Evolutionary conservation across 2,113 vertebrate species (phyloP).

Genomic region (Agapornis roseicollis): DNA sequence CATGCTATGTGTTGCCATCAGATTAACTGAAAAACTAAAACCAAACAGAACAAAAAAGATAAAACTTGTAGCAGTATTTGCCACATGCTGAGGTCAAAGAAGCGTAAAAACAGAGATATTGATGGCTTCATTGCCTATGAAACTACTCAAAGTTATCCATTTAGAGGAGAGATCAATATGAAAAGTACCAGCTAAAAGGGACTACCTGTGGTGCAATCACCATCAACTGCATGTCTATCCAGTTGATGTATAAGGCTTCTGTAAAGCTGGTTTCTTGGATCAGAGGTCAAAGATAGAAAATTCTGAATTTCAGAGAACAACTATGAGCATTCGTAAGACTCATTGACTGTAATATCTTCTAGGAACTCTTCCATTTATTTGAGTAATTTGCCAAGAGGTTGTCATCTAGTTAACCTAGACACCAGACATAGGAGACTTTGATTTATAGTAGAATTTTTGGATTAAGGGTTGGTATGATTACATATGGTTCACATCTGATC

Average conservation of each 20-base stretch:
- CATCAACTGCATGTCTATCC: background rate
- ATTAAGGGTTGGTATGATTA: background rate
- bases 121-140: background rate
- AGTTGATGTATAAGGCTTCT: background rate
- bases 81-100: background rate
- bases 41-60: background rate
- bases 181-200: background rate
- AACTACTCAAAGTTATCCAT: background rate
- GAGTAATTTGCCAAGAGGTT: background rate
- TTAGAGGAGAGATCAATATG: constrained; percentile 1
- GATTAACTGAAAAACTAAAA: constrained; percentile 14
- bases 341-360: background rate
- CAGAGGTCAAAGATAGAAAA: background rate
- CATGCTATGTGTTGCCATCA: background rate
- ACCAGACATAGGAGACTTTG: background rate
- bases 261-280: background rate
- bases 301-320: background rate
- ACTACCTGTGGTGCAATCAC: background rate
- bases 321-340: background rate
- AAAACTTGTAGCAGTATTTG: constrained; percentile 13
- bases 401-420: background rate
- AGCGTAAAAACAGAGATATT: background rate
- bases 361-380: background rate
- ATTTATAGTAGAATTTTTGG: background rate
- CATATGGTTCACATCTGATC: background rate